phyloP scores from a whole-genome alignment of 2,797 vertebrate species.

The Rhynchonycteris naso region DNA sequence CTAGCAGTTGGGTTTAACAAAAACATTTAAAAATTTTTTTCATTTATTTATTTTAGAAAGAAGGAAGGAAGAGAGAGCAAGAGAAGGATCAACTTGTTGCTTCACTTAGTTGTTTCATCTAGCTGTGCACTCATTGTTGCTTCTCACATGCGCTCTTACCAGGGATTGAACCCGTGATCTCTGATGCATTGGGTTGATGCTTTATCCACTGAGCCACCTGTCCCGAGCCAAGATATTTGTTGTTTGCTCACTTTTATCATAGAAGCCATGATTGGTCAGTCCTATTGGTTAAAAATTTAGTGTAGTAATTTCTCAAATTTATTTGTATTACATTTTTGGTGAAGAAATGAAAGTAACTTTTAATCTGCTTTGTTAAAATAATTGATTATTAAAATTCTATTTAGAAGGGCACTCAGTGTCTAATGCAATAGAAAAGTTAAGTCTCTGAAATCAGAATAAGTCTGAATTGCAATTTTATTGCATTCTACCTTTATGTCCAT shows the following conservation, averaged over 20 bases:
- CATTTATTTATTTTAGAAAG: too few species aligned
- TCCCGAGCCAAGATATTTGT: neutral
- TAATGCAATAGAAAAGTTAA: neutral
- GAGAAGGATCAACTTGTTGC: too few species aligned
- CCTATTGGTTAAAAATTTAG: neutral
- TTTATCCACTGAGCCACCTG: too few species aligned
- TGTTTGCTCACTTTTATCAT: neutral
- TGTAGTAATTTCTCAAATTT: neutral
- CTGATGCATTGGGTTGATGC: too few species aligned
- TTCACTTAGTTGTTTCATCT: too few species aligned
- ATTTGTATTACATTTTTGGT: neutral
- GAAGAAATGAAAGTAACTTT: neutral
- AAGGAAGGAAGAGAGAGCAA: too few species aligned
- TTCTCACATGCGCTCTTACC: too few species aligned
- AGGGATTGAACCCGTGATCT: too few species aligned
- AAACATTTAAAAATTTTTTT: too few species aligned
- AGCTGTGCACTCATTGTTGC: too few species aligned
- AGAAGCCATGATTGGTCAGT: accelerated
- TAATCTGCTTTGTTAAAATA: neutral
- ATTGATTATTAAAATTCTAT: neutral
- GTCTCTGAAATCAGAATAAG: neutral
- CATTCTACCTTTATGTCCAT: neutral
- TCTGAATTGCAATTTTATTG: neutral
- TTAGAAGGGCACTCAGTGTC: neutral
- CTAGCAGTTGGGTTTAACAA: neutral